Percentiles rank a stretch among this genome's conserved stretches.
Conservation (phyloP, 2,797 vertebrate species). For the Jordanella pulchra region DNA sequence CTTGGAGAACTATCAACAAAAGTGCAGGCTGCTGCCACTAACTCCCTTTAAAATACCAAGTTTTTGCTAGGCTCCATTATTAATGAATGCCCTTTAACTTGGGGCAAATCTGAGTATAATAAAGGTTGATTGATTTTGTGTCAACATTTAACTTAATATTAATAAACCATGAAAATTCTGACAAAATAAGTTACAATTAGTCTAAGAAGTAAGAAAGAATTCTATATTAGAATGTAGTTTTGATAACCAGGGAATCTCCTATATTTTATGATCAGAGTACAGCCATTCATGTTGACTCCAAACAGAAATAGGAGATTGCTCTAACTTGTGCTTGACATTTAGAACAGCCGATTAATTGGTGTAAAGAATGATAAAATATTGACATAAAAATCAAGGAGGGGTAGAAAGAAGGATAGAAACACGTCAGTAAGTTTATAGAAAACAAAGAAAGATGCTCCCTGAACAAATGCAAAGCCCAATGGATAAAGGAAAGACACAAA, state of each 20-base stretch:
- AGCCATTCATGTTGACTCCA: neutral
- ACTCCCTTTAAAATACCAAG: constrained; percentile 7
- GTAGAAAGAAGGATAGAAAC: too few relatives aligned
- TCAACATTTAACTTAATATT: constrained; percentile 8
- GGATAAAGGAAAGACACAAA: neutral
- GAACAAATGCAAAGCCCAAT: too few relatives aligned
- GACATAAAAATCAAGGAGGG: too few relatives aligned
- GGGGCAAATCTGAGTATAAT: neutral
- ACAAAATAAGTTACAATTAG: neutral
- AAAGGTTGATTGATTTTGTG: neutral
- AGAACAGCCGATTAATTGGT: too few relatives aligned
- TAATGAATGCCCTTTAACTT: neutral
- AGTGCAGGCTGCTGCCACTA: constrained; percentile 19
- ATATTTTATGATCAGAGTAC: neutral
- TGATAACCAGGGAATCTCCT: neutral
- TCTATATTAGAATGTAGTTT: neutral
- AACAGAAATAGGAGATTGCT: neutral
- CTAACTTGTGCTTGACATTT: too few relatives aligned
- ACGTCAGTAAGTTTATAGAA: too few relatives aligned
- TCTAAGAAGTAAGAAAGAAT: neutral
- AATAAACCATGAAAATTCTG: neutral
- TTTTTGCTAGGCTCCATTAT: neutral
- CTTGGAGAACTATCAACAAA: constrained; percentile 27
- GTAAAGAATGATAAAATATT: too few relatives aligned
- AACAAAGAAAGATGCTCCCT: too few relatives aligned